phyloP scores from a whole-genome alignment of 2,888 invertebrate genomes.

The Parnassius mnemosyne region DNA sequence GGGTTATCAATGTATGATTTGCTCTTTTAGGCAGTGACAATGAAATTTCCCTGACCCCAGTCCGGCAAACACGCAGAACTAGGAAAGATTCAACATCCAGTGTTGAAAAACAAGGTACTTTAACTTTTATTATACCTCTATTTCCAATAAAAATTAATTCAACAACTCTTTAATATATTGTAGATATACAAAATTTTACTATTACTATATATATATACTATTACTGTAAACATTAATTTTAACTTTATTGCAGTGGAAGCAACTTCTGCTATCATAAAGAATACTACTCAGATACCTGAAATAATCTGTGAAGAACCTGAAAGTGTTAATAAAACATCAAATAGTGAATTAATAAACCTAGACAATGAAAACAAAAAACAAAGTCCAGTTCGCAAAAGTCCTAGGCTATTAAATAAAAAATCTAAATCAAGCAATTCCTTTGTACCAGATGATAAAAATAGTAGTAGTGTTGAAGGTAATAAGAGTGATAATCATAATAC shows the following conservation, averaged over 20 bases:
- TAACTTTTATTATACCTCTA: neutral
- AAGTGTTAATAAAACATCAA: conserved; percentile 34
- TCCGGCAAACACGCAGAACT: conserved; percentile 50
- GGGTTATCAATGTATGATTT: neutral
- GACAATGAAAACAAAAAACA: conserved; percentile 29
- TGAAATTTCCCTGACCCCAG: conserved; percentile 58
- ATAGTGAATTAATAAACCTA: conserved; percentile 23
- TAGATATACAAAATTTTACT: neutral
- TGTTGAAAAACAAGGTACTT: conserved; percentile 59
- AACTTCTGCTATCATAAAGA: conserved; percentile 41
- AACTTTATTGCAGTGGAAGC: conserved; percentile 20
- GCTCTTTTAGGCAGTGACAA: conserved; percentile 66
- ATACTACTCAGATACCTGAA: conserved; percentile 38
- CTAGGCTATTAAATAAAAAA: conserved; percentile 40
- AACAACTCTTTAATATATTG: conserved; percentile 8
- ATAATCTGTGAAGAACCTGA: conserved; percentile 57
- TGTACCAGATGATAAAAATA: conserved; percentile 28
- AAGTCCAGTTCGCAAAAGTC: conserved; percentile 36
- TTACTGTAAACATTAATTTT: neutral
- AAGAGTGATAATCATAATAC: conserved; percentile 19
- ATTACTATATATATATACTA: too few relatives aligned
- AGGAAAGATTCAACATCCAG: conserved; percentile 64
- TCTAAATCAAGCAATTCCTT: conserved; percentile 33
- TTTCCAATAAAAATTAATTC: neutral
- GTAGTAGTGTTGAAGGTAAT: neutral